A percentile compares a stretch with the other conserved stretches of the same genome.
Evolutionary conservation across 2,888 invertebrate genomes (phyloP).

Genomic region (Chaetogeoica ovagalla): DNA sequence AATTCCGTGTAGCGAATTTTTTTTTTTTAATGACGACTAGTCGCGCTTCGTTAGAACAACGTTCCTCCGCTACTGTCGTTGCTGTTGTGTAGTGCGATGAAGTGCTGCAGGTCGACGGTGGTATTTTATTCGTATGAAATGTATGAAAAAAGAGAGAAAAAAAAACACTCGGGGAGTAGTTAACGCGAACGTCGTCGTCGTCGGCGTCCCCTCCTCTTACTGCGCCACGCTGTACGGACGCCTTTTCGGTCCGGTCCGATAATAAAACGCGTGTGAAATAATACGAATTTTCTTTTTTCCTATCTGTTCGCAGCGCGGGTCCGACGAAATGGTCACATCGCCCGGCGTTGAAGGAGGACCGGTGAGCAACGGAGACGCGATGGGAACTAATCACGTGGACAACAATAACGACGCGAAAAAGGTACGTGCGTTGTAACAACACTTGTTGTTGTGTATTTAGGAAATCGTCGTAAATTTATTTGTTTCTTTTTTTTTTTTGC

Average conservation of each 20-base stretch:
- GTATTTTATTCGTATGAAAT: neutral
- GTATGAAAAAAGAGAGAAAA: neutral
- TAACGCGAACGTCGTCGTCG: constrained; percentile 6
- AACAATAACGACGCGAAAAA: constrained; percentile 97
- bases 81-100: too few species aligned
- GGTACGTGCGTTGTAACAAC: constrained; percentile 65
- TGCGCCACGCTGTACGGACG: neutral
- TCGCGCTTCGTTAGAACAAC: constrained; percentile 35
- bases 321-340: constrained; percentile 95
- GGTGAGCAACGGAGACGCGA: constrained; percentile 76
- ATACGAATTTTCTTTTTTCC: constrained; percentile 47
- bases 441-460: too few species aligned
- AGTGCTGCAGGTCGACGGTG: neutral
- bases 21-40: constrained; percentile 44
- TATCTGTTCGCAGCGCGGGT: constrained; percentile 81
- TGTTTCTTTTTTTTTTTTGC: too few species aligned
- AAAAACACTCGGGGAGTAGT: too few species aligned
- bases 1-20: neutral
- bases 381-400: constrained; percentile 79
- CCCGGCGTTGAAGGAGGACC: constrained; percentile 65
- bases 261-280: too few species aligned
- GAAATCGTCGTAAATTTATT: too few species aligned
- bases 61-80: too few species aligned
- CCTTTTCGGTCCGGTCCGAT: neutral
- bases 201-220: too few species aligned